phyloP scores from a whole-genome alignment of 2,888 invertebrate genomes.

The Folsomia manolachei region DNA sequence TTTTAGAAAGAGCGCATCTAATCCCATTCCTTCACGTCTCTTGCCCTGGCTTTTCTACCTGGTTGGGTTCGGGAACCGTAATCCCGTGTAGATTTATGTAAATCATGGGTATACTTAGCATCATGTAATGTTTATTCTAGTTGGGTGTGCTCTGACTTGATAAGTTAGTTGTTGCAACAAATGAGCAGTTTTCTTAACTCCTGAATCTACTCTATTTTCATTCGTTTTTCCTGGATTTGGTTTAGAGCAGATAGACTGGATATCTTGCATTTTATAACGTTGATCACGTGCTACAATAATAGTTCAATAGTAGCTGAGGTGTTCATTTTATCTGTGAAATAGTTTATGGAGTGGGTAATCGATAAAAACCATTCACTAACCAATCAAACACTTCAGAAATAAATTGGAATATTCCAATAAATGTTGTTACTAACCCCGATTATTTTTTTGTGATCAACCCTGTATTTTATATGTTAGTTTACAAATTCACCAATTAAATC shows the following conservation, averaged over 20 bases:
- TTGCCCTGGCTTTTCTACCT: background rate
- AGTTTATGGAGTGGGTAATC: too few relatives aligned
- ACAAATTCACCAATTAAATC: too few relatives aligned
- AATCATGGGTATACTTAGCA: conserved; percentile 12
- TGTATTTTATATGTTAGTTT: too few relatives aligned
- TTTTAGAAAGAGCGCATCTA: background rate
- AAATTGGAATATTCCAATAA: too few relatives aligned
- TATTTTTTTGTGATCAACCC: too few relatives aligned
- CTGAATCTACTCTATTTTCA: background rate
- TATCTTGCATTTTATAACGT: background rate
- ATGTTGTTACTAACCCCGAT: too few relatives aligned
- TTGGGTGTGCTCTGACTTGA: conserved; percentile 9
- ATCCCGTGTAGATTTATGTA: conserved; percentile 16
- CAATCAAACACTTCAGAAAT: too few relatives aligned
- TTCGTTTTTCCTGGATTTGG: background rate
- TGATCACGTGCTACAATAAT: background rate
- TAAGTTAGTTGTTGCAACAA: conserved; percentile 1
- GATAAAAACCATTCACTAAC: too few relatives aligned
- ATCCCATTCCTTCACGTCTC: conserved; percentile 3
- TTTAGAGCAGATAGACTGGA: background rate
- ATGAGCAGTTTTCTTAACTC: background rate
- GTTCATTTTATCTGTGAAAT: too few relatives aligned
- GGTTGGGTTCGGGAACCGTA: background rate
- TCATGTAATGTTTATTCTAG: conserved; percentile 11
- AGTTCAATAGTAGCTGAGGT: too few relatives aligned